A percentile compares a stretch with the other conserved stretches of the same genome.
These are phyloP conservation scores for Trichoplusia ni DNA, from an alignment of 1,140 invertebrate genomes.

Conservation along the genomic window DNA sequence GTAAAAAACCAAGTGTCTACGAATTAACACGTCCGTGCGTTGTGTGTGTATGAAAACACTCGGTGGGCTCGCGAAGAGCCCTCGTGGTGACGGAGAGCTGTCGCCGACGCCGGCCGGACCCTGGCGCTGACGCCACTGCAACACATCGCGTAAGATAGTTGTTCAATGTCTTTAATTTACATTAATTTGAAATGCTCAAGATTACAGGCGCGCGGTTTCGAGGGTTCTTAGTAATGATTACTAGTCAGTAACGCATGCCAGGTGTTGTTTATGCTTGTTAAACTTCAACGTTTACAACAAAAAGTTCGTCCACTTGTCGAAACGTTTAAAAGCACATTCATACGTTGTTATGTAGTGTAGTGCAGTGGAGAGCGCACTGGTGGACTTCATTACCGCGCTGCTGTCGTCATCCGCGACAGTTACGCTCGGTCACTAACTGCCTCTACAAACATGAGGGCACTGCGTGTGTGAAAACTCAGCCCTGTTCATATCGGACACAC, in stretches of 20 bases:
- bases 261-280: slow-evolving; percentile 24
- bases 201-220: slow-evolving; percentile 40
- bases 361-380: not conserved
- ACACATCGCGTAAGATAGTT: slow-evolving; percentile 67
- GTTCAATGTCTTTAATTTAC: slow-evolving; percentile 74
- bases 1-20: slow-evolving; percentile 77
- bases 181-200: slow-evolving; percentile 67
- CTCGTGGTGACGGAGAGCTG: slow-evolving; percentile 75
- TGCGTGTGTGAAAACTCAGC: slow-evolving; percentile 65
- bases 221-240: slow-evolving; percentile 53
- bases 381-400: slow-evolving; percentile 33
- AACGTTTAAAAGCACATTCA: slow-evolving; percentile 5
- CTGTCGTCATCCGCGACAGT: slow-evolving; percentile 46
- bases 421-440: slow-evolving; percentile 55
- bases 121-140: slow-evolving; percentile 50
- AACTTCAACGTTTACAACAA: slow-evolving; percentile 17
- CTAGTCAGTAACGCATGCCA: slow-evolving; percentile 45
- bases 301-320: slow-evolving; percentile 5
- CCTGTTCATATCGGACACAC: slow-evolving; percentile 60
- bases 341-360: not conserved
- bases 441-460: slow-evolving; percentile 52
- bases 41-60: slow-evolving; percentile 79
- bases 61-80: slow-evolving; percentile 63
- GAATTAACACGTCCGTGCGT: slow-evolving; percentile 79
- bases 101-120: slow-evolving; percentile 43